Evolutionary conservation across 2,888 invertebrate genomes (phyloP).

Genomic region (Ophion ellenae): DNA sequence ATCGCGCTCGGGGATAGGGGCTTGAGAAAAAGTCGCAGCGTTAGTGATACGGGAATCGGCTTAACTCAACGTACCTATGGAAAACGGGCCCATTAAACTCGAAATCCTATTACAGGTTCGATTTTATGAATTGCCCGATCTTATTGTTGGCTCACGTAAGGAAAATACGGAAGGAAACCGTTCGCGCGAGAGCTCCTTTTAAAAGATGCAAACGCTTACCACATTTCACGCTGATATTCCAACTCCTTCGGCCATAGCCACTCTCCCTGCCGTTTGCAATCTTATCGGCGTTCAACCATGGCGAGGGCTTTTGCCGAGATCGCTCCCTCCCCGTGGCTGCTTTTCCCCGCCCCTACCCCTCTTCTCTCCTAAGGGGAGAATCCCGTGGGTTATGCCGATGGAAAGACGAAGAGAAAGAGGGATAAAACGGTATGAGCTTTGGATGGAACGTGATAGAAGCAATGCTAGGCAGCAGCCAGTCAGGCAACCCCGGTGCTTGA

Average conservation of each 20-base stretch:
- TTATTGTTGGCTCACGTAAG: conserved; percentile 17
- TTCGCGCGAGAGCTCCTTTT: conserved; percentile 64
- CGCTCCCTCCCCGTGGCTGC: conserved; percentile 9
- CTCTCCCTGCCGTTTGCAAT: conserved; percentile 72
- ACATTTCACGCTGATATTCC: conserved; percentile 78
- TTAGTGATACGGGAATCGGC: no score
- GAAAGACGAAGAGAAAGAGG: conserved; percentile 65
- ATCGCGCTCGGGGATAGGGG: no score
- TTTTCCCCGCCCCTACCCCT: conserved; percentile 37
- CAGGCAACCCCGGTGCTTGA: conserved; percentile 78
- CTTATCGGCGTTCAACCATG: conserved; percentile 77
- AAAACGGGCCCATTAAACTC: background rate
- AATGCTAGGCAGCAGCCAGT: conserved; percentile 72
- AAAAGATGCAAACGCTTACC: conserved; percentile 76
- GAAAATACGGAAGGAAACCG: conserved; percentile 59
- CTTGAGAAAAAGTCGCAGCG: no score
- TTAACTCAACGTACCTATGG: no score
- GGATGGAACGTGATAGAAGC: conserved; percentile 62
- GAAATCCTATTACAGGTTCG: background rate
- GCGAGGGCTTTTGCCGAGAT: conserved; percentile 64
- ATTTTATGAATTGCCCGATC: conserved; percentile 11
- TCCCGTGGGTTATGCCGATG: conserved; percentile 47
- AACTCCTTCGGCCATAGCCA: conserved; percentile 76
- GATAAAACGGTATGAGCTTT: conserved; percentile 56
- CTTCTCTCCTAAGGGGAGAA: conserved; percentile 53